Percentiles rank a stretch among this genome's conserved stretches.
These are phyloP conservation scores for Platycnemis pennipes DNA, from an alignment of 2,888 invertebrate species.

Conservation along the genomic window DNA sequence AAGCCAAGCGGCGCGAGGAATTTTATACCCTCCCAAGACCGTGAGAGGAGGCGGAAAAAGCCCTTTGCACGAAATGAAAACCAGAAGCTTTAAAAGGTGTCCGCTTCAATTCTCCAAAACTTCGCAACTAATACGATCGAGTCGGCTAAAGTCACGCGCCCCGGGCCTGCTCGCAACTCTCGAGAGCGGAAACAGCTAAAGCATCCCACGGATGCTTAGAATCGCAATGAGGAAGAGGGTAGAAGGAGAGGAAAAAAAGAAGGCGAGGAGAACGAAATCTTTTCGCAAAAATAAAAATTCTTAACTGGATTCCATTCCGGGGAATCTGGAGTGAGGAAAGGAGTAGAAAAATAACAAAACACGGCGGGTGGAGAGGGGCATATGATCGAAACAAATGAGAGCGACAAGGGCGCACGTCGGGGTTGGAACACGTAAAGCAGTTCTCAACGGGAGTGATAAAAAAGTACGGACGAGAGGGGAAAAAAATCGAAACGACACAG, in stretches of 20 bases:
- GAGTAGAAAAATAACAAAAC: too few species aligned
- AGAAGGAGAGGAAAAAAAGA: not conserved
- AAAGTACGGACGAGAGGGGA: not conserved
- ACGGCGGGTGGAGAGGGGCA: not conserved
- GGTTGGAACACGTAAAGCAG: not conserved
- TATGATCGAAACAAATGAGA: not conserved
- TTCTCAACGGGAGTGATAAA: not conserved
- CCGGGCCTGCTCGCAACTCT: not conserved
- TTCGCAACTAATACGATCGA: conserved; percentile 58
- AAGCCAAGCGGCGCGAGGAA: not conserved
- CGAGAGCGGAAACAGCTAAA: not conserved
- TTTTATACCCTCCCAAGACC: not conserved
- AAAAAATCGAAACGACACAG: not conserved
- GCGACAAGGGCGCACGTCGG: not conserved
- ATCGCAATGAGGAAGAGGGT: not conserved
- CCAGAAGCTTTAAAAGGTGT: conserved; percentile 13
- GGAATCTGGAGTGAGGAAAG: not conserved
- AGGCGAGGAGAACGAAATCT: not conserved
- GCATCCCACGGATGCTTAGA: conserved; percentile 16
- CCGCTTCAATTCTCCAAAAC: conserved; percentile 52
- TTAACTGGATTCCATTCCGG: conserved; percentile 45
- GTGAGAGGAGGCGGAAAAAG: conserved; percentile 11
- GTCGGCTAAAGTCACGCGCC: conserved; percentile 57
- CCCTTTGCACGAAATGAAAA: conserved; percentile 9
- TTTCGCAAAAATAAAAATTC: conserved; percentile 14